phyloP scores from a whole-genome alignment of 2,113 vertebrate species.

The Morone chrysops region DNA sequence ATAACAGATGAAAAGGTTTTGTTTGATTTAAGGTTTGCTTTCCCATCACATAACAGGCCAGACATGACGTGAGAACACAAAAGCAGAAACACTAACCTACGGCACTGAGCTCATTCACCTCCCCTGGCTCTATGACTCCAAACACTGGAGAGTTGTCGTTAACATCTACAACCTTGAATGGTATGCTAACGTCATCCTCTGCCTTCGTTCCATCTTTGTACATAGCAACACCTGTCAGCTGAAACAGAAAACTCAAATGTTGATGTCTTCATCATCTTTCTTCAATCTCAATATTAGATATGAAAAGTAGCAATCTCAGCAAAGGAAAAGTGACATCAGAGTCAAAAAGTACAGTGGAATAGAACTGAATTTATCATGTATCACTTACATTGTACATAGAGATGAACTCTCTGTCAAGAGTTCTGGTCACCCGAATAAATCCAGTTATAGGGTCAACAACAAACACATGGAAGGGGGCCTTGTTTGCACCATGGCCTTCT shows the following conservation, averaged over 20 bases:
- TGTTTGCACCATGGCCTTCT: constrained; percentile 85
- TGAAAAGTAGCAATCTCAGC: not conserved
- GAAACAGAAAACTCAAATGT: not conserved
- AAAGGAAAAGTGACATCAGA: not conserved
- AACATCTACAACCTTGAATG: constrained; percentile 76
- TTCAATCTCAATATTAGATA: not conserved
- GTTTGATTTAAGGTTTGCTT: not conserved
- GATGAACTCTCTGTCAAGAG: constrained; percentile 88
- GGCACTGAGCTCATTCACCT: constrained; percentile 67
- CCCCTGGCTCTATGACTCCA: fast-evolving
- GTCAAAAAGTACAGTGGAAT: not conserved
- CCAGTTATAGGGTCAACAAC: constrained; percentile 86
- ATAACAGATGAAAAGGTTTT: not conserved
- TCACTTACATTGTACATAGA: constrained; percentile 77
- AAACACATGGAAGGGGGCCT: constrained; percentile 87
- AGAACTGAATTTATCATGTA: not conserved
- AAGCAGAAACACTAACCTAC: constrained; percentile 39
- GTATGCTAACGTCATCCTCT: constrained; percentile 73
- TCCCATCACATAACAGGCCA: not conserved
- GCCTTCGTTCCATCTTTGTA: not conserved
- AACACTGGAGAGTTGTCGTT: constrained; percentile 82
- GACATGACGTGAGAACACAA: not conserved
- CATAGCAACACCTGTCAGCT: constrained; percentile 76
- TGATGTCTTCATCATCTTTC: not conserved
- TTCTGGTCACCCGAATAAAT: constrained; percentile 86